Evolutionary conservation across 2,113 vertebrate genomes (phyloP).

Genomic region (Ceuthmochares aereus): DNA sequence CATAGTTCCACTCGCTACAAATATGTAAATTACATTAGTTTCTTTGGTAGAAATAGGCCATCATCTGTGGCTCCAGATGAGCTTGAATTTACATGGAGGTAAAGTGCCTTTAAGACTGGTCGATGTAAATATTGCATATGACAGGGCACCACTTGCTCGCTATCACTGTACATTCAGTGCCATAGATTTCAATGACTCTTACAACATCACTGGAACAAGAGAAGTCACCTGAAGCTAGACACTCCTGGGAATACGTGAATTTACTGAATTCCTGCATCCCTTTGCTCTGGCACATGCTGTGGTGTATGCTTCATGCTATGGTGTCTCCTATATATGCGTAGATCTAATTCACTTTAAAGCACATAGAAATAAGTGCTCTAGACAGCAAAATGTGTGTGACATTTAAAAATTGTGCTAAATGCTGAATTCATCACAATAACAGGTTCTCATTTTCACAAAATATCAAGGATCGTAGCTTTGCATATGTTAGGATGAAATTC

Average conservation of each 20-base stretch:
- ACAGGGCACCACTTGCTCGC: not conserved
- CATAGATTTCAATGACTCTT: not conserved
- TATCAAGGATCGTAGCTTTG: slow-evolving; percentile 60
- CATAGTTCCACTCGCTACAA: slow-evolving; percentile 37
- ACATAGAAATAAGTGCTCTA: not conserved
- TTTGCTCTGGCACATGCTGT: not conserved
- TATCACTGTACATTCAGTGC: not conserved
- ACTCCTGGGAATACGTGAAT: not conserved
- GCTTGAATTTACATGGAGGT: not conserved
- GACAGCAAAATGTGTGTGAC: slow-evolving; percentile 26
- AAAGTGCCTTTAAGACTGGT: not conserved
- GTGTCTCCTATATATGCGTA: too few relatives aligned
- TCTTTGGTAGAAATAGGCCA: slow-evolving; percentile 36
- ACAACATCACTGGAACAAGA: not conserved
- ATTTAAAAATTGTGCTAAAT: slow-evolving; percentile 70
- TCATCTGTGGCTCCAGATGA: slow-evolving; percentile 8
- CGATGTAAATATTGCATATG: not conserved
- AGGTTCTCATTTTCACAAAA: slow-evolving; percentile 61
- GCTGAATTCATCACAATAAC: slow-evolving; percentile 35
- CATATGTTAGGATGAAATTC: slow-evolving; percentile 53
- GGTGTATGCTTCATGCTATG: not conserved
- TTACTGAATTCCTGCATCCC: not conserved
- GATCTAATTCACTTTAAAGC: not conserved
- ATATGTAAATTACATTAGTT: slow-evolving; percentile 37
- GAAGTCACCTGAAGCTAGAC: not conserved